phyloP scores from a whole-genome alignment of 2,888 invertebrate genomes.

The Dascillus cervinus region DNA sequence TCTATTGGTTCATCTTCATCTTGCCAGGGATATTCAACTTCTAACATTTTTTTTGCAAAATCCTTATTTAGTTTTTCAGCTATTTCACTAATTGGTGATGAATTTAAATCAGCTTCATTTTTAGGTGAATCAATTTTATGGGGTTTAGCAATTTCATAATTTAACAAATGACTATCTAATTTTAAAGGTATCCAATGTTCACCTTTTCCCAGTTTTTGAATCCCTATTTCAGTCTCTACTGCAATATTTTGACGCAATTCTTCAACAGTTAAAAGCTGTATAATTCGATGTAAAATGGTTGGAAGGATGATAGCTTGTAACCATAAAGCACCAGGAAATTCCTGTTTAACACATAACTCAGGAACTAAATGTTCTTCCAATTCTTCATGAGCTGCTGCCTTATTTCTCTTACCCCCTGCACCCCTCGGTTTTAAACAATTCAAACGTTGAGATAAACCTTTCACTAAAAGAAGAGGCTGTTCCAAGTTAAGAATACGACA shows the following conservation, averaged over 20 bases:
- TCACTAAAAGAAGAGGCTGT: constrained; percentile 78
- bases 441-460: constrained; percentile 52
- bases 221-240: constrained; percentile 41
- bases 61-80: constrained; percentile 39
- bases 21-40: constrained; percentile 43
- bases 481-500: constrained; percentile 52
- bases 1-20: constrained; percentile 58
- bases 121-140: constrained; percentile 9
- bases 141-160: constrained; percentile 18
- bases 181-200: constrained; percentile 31
- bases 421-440: constrained; percentile 54
- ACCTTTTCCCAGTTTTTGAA: constrained; percentile 19
- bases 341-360: constrained; percentile 71
- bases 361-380: constrained; percentile 70
- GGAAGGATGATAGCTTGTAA: constrained; percentile 79
- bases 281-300: constrained; percentile 69
- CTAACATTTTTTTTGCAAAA: constrained; percentile 42
- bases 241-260: constrained; percentile 57
- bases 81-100: constrained; percentile 41
- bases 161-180: constrained; percentile 28
- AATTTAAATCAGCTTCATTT: constrained; percentile 19
- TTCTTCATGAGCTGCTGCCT: constrained; percentile 45
- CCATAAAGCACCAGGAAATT: constrained; percentile 72
- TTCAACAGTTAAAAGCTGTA: constrained; percentile 63
- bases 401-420: constrained; percentile 35